These are phyloP conservation scores for Cataglyphis livida DNA, from an alignment of 2,888 invertebrate genomes.

Conservation along the genomic window DNA sequence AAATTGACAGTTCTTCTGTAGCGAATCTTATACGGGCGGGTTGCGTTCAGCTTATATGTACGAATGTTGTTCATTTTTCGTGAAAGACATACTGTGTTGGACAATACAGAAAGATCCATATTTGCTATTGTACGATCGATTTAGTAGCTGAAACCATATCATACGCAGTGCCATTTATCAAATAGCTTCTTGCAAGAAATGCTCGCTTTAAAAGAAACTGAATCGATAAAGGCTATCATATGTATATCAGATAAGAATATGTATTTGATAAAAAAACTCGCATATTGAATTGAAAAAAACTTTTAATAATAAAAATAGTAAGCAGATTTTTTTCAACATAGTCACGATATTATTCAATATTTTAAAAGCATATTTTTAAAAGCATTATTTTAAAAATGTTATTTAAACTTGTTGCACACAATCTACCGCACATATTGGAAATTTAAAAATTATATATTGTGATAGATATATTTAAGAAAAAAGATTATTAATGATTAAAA, in stretches of 20 bases:
- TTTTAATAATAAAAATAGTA: slow-evolving; percentile 28
- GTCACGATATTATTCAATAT: too few relatives aligned
- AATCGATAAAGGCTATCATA: slow-evolving; percentile 22
- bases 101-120: slow-evolving; percentile 38
- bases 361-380: too few relatives aligned
- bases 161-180: slow-evolving; percentile 70
- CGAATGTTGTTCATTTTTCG: slow-evolving; percentile 47
- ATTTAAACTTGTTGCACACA: too few relatives aligned
- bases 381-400: too few relatives aligned
- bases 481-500: too few relatives aligned
- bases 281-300: slow-evolving; percentile 24
- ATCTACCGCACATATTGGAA: too few relatives aligned
- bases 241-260: slow-evolving; percentile 39
- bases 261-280: neutral
- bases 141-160: slow-evolving; percentile 57
- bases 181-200: slow-evolving; percentile 61
- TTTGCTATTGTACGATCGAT: slow-evolving; percentile 68
- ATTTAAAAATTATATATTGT: too few relatives aligned
- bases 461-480: too few relatives aligned
- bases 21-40: neutral
- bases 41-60: slow-evolving; percentile 30
- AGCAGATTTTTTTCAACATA: too few relatives aligned
- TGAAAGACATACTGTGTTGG: slow-evolving; percentile 3
- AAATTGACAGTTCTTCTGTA: slow-evolving; percentile 10
- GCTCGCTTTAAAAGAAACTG: slow-evolving; percentile 34